Percentiles rank a stretch among this genome's conserved stretches.
Conservation (phyloP, 2,797 vertebrate species). For the Echeneis naucrates region DNA sequence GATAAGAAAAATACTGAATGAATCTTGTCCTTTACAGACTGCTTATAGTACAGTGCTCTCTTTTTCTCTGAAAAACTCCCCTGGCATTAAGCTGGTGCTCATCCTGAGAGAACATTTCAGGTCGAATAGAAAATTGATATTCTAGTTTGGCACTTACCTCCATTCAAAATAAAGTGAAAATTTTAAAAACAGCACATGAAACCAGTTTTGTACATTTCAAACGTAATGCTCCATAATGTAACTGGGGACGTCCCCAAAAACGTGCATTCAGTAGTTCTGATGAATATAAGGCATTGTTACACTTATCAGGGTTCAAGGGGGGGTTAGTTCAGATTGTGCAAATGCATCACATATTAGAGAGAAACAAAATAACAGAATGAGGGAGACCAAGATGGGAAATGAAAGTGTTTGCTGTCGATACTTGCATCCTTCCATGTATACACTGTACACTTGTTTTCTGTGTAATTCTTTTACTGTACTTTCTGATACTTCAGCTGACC, state of each 20-base stretch:
- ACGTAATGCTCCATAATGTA: constrained; percentile 77
- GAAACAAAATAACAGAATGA: constrained; percentile 44
- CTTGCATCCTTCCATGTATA: constrained; percentile 73
- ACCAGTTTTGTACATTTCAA: constrained; percentile 78
- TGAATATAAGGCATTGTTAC: constrained; percentile 91
- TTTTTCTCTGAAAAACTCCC: not conserved
- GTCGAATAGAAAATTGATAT: not conserved
- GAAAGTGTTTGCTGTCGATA: constrained; percentile 60
- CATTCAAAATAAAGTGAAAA: constrained; percentile 51
- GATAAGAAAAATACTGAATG: not conserved
- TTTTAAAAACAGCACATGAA: constrained; percentile 72
- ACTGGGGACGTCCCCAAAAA: constrained; percentile 68
- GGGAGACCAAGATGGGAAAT: constrained; percentile 53
- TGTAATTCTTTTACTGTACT: constrained; percentile 68
- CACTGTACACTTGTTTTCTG: constrained; percentile 80
- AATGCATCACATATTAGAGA: constrained; percentile 76
- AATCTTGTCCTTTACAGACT: not conserved
- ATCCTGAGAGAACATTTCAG: not conserved
- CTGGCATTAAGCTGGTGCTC: not conserved
- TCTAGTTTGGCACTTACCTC: not conserved
- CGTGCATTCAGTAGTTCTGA: constrained; percentile 88
- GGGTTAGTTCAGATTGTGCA: constrained; percentile 84
- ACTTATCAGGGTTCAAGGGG: constrained; percentile 81
- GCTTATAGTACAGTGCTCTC: not conserved
- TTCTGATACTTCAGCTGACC: constrained; percentile 62